Base-by-base conservation (phyloP, 2,797 vertebrate genomes). In the Chelmon rostratus region DNA sequence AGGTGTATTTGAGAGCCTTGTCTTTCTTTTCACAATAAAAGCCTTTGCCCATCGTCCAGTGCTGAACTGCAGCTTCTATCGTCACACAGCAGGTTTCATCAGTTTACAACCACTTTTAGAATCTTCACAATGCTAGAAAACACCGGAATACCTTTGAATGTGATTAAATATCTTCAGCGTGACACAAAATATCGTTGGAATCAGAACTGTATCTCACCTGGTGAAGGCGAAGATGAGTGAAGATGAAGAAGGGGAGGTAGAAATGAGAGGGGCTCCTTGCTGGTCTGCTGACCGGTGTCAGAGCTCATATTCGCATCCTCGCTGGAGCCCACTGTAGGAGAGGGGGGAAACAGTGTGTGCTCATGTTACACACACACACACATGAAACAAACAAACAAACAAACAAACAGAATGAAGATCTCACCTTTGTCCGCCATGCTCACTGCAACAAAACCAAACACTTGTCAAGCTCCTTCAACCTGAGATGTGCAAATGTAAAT, bases 401-500 rank as follows among this genome's bases (percentile, higher is more conserved):
- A 13, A 54, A 50, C 5, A 59, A 52, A 25, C n/a, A 31, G 21
- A 5, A 46, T 19, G 23, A 78, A 77, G 25, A 38, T 47, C 56
- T 76, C 79, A 85, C 81, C 83, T 79, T 66, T 64, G n/a, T 76
- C 79, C 67, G 40, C 54, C 73, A 84, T 76, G 47, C 80, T 81
- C 56, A 57, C 38, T 68, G 73, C 56, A 69, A 42, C n/a, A 28
- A 73, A 83, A 67, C 13, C n/a, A 73, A 79, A 73, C 35, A 40
- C 59, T 46, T 63, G 52, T 81, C 46, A 72, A 73, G 18, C 37
- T 15, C 9, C 64, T 59, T 68, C 49, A 86, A 86, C 64, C 56
- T 13, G 80, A 86, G 74, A 50, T 38, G 59, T 57, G 58, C 50
- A 91, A 84, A 86, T 85, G 88, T 94, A 92, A 92, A 86, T 92